phyloP scores from a whole-genome alignment of 2,797 vertebrate species.

The Halcyon leucocephala region DNA sequence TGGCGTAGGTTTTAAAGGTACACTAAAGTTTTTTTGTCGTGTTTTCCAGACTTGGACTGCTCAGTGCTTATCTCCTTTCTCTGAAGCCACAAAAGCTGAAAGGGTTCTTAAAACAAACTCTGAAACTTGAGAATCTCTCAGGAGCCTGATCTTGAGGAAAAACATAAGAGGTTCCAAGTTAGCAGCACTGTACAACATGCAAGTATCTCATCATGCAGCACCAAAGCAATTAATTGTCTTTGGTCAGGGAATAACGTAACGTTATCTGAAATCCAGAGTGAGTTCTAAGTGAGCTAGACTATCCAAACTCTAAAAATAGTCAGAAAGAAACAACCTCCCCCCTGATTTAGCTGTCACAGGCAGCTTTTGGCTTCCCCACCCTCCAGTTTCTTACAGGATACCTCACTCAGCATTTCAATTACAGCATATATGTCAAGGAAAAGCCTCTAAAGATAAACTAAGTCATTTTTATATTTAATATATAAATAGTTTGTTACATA shows the following conservation, averaged over 20 bases:
- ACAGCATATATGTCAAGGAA: background rate
- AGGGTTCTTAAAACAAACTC: background rate
- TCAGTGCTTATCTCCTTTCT: background rate
- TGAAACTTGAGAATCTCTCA: background rate
- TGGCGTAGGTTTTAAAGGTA: background rate
- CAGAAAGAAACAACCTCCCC: background rate
- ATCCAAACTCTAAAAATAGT: background rate
- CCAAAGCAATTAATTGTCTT: background rate
- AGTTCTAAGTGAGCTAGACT: background rate
- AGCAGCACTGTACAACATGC: background rate
- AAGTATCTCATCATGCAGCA: background rate
- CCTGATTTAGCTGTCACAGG: background rate
- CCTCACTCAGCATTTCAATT: slow-evolving; percentile 36
- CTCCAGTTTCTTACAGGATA: slow-evolving; percentile 10
- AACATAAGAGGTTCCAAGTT: background rate
- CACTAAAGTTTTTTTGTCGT: background rate
- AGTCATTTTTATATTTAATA: slow-evolving; percentile 12
- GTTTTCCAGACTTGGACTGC: background rate
- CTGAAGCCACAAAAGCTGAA: background rate
- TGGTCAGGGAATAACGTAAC: background rate
- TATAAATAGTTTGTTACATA: background rate
- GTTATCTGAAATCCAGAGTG: background rate
- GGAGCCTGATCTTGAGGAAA: background rate
- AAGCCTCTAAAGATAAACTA: slow-evolving; percentile 17
- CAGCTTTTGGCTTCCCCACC: background rate